Conservation (phyloP, 2,888 invertebrate genomes). For the Chirona hameri region DNA sequence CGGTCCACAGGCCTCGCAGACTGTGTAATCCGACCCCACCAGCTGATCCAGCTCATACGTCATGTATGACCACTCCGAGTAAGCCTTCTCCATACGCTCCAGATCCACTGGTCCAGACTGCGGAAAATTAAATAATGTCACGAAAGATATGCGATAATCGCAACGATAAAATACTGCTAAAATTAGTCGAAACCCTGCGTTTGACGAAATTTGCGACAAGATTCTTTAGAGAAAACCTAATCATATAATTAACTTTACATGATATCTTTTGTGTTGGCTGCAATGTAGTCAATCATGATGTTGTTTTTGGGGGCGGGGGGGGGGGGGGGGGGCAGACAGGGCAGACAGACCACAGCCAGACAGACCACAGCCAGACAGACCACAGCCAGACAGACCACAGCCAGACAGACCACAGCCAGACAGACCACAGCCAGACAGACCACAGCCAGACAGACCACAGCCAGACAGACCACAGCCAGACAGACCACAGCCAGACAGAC, state of each 20-base stretch:
- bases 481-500: too few relatives aligned
- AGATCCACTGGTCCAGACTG: not conserved
- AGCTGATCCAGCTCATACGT: not conserved
- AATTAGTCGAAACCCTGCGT: not conserved
- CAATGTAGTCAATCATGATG: not conserved
- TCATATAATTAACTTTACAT: not conserved
- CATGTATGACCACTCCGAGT: not conserved
- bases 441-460: too few relatives aligned
- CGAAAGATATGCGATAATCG: too few relatives aligned
- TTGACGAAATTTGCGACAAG: not conserved
- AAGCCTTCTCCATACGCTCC: not conserved
- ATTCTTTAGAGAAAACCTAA: not conserved
- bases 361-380: too few relatives aligned
- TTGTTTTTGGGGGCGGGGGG: too few relatives aligned
- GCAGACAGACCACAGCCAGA: too few relatives aligned
- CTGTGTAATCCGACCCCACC: not conserved
- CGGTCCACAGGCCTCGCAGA: not conserved
- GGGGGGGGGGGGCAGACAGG: too few relatives aligned
- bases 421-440: too few relatives aligned
- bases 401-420: too few relatives aligned
- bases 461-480: too few relatives aligned
- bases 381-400: too few relatives aligned
- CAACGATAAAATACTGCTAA: not conserved
- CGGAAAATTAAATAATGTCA: not conserved
- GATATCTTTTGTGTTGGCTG: not conserved